Evolutionary conservation across 2,113 vertebrate genomes (phyloP).

Genomic region (Ptilorrhoa leucosticta): DNA sequence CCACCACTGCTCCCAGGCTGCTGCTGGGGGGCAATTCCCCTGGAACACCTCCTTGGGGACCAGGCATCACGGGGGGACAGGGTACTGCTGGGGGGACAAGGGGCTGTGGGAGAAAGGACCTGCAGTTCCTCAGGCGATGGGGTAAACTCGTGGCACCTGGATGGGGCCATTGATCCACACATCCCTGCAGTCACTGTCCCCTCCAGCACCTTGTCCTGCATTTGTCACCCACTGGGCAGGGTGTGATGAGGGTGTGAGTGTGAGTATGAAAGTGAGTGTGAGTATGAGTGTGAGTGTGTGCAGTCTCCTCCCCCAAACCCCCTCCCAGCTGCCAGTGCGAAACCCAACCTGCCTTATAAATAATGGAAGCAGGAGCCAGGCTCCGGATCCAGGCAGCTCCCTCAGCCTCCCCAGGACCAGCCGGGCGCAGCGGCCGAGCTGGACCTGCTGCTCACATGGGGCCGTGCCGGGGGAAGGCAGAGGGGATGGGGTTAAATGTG

Average conservation of each 20-base stretch:
- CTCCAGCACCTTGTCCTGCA: not conserved
- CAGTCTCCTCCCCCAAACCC: not conserved
- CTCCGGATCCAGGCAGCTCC: not conserved
- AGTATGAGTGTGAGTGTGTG: not conserved
- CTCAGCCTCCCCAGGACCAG: not conserved
- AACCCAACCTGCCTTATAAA: constrained; percentile 65
- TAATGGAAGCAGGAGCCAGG: constrained; percentile 47
- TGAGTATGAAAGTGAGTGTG: not conserved
- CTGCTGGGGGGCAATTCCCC: not conserved
- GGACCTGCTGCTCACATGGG: not conserved
- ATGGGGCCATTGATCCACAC: accelerated
- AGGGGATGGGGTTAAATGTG: not conserved
- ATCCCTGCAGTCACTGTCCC: not conserved
- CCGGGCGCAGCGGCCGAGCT: not conserved
- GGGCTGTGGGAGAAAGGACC: accelerated
- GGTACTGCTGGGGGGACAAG: not conserved
- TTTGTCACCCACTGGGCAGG: not conserved
- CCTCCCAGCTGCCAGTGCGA: not conserved
- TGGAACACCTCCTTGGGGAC: not conserved
- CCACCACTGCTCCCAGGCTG: not conserved
- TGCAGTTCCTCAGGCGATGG: accelerated
- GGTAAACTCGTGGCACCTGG: accelerated
- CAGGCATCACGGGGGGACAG: accelerated
- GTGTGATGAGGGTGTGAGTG: not conserved
- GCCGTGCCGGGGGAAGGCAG: not conserved